Percentiles rank a stretch among this genome's conserved stretches.
phyloP scores from a whole-genome alignment of 1,140 invertebrate genomes.

The Leptestheria dahalacensis region DNA sequence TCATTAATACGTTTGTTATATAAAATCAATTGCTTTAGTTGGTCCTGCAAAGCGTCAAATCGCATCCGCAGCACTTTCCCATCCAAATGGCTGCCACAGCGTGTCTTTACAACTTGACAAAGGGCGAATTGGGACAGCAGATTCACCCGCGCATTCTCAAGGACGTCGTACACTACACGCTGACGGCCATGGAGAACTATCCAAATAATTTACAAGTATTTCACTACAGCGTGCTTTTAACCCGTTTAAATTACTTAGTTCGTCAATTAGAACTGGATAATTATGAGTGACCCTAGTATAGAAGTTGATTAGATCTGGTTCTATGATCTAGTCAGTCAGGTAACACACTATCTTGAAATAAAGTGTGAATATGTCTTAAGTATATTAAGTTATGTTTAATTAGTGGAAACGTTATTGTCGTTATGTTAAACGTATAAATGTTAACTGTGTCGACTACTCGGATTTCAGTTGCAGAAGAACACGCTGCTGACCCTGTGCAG shows the following conservation, averaged over 20 bases:
- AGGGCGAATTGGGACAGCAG: conserved; percentile 43
- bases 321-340: too few relatives aligned
- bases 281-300: too few relatives aligned
- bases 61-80: conserved; percentile 44
- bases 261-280: not conserved
- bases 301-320: too few relatives aligned
- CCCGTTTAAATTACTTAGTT: not conserved
- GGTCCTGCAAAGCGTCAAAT: conserved; percentile 51
- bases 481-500: conserved; percentile 58
- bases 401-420: too few relatives aligned
- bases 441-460: too few relatives aligned
- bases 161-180: conserved; percentile 48
- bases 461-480: conserved; percentile 58
- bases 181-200: conserved; percentile 55
- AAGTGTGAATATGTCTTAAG: not conserved
- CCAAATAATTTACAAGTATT: conserved; percentile 43
- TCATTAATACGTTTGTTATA: not conserved
- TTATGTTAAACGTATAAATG: too few relatives aligned
- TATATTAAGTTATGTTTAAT: too few relatives aligned
- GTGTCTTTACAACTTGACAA: conserved; percentile 63
- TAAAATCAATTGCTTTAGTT: conserved; percentile 29
- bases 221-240: too few relatives aligned
- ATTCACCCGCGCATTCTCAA: conserved; percentile 50
- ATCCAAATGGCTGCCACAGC: conserved; percentile 69
- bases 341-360: too few relatives aligned